Evolutionary conservation across 2,888 invertebrate genomes (phyloP).

Genomic region (Cataglyphis altisquamis): DNA sequence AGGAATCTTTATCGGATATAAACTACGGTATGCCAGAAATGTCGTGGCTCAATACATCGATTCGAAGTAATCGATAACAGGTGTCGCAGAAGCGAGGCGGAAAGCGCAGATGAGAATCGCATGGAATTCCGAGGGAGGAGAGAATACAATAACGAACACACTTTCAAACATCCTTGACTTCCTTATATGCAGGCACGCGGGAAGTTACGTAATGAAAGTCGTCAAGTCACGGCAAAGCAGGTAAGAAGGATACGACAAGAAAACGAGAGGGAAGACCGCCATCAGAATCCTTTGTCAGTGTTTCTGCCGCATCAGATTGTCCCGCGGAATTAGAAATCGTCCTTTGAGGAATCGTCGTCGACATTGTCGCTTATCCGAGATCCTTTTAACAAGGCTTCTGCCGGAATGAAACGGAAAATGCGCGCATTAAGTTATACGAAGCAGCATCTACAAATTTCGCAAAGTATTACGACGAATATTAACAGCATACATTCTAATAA

Average conservation of each 20-base stretch:
- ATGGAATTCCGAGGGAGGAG: constrained; percentile 79
- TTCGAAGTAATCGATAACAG: constrained; percentile 44
- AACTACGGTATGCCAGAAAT: constrained; percentile 2
- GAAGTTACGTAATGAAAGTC: constrained; percentile 81
- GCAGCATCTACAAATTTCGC: constrained; percentile 6
- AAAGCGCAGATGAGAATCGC: constrained; percentile 70
- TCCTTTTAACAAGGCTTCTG: constrained; percentile 34
- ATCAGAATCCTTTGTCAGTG: constrained; percentile 46
- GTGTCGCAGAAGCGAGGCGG: constrained; percentile 44
- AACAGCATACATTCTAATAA: not conserved
- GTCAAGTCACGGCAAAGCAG: constrained; percentile 65
- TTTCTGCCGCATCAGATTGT: constrained; percentile 45
- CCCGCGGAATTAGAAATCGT: constrained; percentile 47
- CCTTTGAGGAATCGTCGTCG: constrained; percentile 31
- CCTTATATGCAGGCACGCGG: constrained; percentile 81
- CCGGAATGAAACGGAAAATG: constrained; percentile 35
- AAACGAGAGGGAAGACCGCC: constrained; percentile 49
- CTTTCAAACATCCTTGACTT: constrained; percentile 86
- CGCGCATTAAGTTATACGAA: not conserved
- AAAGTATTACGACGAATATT: not conserved
- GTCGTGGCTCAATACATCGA: constrained; percentile 24
- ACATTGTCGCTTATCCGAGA: constrained; percentile 37
- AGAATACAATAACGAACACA: constrained; percentile 78
- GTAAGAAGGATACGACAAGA: constrained; percentile 62
- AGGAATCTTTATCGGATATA: not conserved